Evolutionary conservation across 2,888 invertebrate species (phyloP).

Genomic region (Folsomia manolachei): DNA sequence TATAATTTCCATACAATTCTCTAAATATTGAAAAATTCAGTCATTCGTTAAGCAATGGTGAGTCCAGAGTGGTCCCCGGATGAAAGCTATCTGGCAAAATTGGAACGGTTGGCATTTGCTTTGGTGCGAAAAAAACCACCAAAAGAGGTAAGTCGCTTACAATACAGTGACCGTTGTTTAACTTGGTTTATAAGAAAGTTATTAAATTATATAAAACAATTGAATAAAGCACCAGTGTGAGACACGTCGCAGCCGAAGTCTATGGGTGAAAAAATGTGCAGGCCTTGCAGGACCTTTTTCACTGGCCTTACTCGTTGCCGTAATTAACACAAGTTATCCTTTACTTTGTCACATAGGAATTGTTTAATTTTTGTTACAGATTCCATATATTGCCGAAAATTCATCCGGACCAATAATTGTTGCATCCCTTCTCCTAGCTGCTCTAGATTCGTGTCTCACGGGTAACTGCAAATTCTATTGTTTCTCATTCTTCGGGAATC

Average conservation of each 20-base stretch:
- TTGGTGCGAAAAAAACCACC: slow-evolving; percentile 47
- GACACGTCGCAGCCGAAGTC: slow-evolving; percentile 27
- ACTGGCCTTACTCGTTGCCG: slow-evolving; percentile 43
- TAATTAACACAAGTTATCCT: no score
- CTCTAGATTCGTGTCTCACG: slow-evolving; percentile 45
- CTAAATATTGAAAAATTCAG: slow-evolving; percentile 1
- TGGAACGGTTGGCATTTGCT: slow-evolving; percentile 49
- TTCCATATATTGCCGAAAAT: slow-evolving; percentile 49
- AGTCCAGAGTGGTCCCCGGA: slow-evolving; percentile 48
- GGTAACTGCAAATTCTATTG: slow-evolving; percentile 28
- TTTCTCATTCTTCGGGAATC: no score
- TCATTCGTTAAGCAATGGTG: slow-evolving; percentile 29
- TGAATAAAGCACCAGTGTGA: no score
- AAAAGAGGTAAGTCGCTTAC: slow-evolving; percentile 45
- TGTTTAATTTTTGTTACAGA: no score
- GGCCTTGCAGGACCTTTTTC: slow-evolving; percentile 49
- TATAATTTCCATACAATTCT: not conserved
- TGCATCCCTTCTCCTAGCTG: slow-evolving; percentile 47
- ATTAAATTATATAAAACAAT: no score
- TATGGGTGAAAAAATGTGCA: slow-evolving; percentile 45
- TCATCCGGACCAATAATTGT: slow-evolving; percentile 49
- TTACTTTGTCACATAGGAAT: slow-evolving; percentile 27
- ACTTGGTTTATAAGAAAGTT: no score
- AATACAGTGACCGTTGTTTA: not conserved
- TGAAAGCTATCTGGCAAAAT: slow-evolving; percentile 47